Base-by-base conservation (phyloP, 2,888 invertebrate genomes). In the Trichacis sp. region DNA sequence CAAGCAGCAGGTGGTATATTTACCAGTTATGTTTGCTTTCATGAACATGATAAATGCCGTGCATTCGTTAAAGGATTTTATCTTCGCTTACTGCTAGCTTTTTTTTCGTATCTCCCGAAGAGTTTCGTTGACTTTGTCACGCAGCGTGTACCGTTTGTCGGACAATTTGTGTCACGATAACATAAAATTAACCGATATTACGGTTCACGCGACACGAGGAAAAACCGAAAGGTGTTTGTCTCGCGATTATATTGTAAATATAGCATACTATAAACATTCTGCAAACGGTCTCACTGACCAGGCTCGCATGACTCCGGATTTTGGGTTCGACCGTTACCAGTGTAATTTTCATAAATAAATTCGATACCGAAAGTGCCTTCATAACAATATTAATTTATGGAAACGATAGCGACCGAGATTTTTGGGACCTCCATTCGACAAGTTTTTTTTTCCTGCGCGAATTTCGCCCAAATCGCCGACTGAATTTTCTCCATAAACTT, bases 241-340 rank as follows among this genome's bases (percentile, higher is more conserved):
- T 19, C 19, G 18, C 19, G 43, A 18, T 19, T 6, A 19, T 14
- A 43, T 19, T 19, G 43, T 19, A 43, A 43, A 43, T 19, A 43
- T 43, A 5, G 12, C 17, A 43, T 19, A 18, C 19, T 11, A 43
- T n/a, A 11, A 43, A 43, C 43, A 43, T 76, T 71, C 69, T 63
- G 71, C 54, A 59, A 33, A 33, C 33, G n/a, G n/a, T 33, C 33
- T 6, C 33, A 6, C 33, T 11, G 75, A 78, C 63, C 74, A 77
- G 76, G 75, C 60, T 60, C 36, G 33, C 65, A 79, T 76, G 60
- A 78, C 52, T 65, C 60, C 52, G 55, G 50, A 12, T 36, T 11
- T 36, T 36, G 9, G 17, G 15, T 9, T 42, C 3, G 17, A 38
- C 15, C 18, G 42, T 42, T 42, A 18, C 12, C 42, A 5, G n/a